Conservation (phyloP, 2,888 invertebrate genomes). For the Drosophila hamatofila region DNA sequence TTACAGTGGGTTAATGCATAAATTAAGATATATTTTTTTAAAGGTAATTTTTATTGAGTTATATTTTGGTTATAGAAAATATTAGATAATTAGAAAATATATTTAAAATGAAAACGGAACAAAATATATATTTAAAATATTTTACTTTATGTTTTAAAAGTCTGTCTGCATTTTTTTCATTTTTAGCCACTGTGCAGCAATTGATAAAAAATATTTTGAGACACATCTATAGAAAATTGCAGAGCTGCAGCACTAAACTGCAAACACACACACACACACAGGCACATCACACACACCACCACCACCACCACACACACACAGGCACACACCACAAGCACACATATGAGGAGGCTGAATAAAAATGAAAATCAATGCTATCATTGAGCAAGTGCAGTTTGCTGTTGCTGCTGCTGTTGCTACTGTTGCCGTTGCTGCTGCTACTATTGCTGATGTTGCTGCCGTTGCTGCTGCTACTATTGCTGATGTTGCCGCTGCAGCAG, state of each 20-base stretch:
- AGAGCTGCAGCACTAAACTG: conserved; percentile 8
- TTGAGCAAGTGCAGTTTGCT: conserved; percentile 41
- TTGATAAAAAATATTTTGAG: conserved; percentile 65
- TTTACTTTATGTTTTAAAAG: background rate
- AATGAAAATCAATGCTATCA: conserved; percentile 78
- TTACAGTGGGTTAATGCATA: no score
- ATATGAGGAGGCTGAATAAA: conserved; percentile 54
- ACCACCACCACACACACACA: conserved; percentile 5
- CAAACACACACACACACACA: conserved; percentile 24
- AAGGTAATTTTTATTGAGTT: no score
- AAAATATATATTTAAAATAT: no score
- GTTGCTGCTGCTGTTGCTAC: conserved; percentile 19
- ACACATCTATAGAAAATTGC: conserved; percentile 66
- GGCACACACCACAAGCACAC: no score
- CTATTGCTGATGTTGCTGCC: conserved; percentile 3
- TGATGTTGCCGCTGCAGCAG: conserved; percentile 36
- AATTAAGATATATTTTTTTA: no score
- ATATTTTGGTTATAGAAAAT: no score
- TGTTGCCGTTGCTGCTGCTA: background rate
- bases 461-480: conserved; percentile 8
- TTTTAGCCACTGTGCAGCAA: conserved; percentile 45
- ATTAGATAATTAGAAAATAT: background rate
- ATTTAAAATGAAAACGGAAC: no score
- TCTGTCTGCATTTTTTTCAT: no score
- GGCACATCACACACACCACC: conserved; percentile 1